Evolutionary conservation across 1,140 invertebrate genomes (phyloP).

Genomic region (Carcinoscorpius rotundicauda): DNA sequence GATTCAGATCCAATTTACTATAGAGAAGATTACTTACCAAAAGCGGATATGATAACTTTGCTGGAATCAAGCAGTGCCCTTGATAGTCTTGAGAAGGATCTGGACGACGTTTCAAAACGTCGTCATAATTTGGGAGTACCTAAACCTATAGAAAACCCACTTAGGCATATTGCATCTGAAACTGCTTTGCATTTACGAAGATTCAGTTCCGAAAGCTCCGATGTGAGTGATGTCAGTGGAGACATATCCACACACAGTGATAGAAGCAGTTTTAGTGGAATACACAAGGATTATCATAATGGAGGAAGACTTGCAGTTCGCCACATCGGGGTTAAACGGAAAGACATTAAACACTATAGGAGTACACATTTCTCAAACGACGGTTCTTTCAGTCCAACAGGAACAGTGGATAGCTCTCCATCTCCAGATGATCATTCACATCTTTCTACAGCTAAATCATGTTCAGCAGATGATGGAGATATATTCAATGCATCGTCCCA

Average conservation of each 20-base stretch:
- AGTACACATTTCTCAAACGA: no score
- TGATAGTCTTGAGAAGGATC: slow-evolving; percentile 1
- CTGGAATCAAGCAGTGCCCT: slow-evolving; percentile 2
- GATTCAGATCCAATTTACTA: slow-evolving; percentile 2
- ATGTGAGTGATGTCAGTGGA: slow-evolving; percentile 23
- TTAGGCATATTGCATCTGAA: slow-evolving; percentile 15
- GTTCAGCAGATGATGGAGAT: neutral
- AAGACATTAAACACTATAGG: no score
- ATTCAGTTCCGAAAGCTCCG: slow-evolving; percentile 26
- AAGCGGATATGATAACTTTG: neutral
- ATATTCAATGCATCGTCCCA: neutral
- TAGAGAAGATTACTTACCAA: neutral
- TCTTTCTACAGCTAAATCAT: no score
- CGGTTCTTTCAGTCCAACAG: neutral
- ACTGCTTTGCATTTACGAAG: slow-evolving; percentile 13
- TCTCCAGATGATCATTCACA: slow-evolving; percentile 8
- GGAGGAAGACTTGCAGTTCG: no score
- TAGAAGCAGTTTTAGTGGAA: neutral
- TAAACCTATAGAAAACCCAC: neutral
- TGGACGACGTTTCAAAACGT: neutral
- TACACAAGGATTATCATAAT: neutral
- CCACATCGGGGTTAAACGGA: no score
- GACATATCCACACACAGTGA: slow-evolving; percentile 4
- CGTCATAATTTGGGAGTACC: neutral
- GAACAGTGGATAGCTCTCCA: slow-evolving; percentile 12